phyloP scores from a whole-genome alignment of 2,797 vertebrate species.

The Neomorphus geoffroyi region DNA sequence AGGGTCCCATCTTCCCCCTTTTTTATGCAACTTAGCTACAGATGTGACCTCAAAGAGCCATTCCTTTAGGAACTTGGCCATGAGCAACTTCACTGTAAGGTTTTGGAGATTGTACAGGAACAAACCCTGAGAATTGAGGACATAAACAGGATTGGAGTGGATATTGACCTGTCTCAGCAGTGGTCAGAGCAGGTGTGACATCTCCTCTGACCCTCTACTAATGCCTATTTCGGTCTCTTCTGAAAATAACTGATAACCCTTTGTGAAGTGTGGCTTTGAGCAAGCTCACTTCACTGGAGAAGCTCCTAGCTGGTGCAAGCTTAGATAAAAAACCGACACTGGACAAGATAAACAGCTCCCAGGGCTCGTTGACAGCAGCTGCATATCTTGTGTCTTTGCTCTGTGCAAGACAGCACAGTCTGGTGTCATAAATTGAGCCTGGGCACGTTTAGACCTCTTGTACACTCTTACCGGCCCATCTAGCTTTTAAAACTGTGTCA shows the following conservation, averaged over 20 bases:
- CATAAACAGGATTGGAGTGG: background rate
- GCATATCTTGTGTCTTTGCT: background rate
- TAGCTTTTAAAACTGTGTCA: slow-evolving; percentile 32
- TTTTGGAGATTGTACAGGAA: background rate
- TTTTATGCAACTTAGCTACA: background rate
- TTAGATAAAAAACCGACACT: slow-evolving; percentile 39
- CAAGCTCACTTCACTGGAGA: background rate
- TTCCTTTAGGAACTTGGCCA: background rate
- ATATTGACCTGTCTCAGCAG: background rate
- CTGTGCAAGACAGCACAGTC: slow-evolving; percentile 13
- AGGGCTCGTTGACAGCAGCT: slow-evolving; percentile 19
- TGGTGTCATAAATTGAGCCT: slow-evolving; percentile 34
- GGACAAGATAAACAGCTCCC: slow-evolving; percentile 18
- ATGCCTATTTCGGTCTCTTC: background rate
- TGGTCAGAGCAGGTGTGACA: background rate
- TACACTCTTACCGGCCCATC: slow-evolving; percentile 16
- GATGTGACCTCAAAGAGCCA: background rate
- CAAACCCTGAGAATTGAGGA: background rate
- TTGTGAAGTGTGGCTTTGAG: background rate
- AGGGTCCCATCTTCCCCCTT: background rate
- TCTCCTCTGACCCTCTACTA: background rate
- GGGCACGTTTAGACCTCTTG: background rate
- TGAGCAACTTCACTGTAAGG: background rate
- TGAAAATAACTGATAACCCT: background rate
- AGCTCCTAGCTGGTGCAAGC: background rate